Evolutionary conservation across 2,797 vertebrate species (phyloP).

Genomic region (Amphiprion clarkii): DNA sequence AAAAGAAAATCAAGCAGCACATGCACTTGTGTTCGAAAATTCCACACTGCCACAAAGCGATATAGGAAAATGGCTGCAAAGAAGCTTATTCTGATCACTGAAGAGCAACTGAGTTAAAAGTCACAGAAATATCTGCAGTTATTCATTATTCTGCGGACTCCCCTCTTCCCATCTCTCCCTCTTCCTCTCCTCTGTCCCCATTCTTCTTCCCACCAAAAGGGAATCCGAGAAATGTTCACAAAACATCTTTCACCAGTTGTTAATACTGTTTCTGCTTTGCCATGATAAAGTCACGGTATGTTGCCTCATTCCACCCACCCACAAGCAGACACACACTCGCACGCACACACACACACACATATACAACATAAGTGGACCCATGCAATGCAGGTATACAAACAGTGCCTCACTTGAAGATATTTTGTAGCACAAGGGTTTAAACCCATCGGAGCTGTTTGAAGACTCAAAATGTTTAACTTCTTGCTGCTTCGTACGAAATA

Average conservation of each 20-base stretch:
- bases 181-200: slow-evolving; percentile 7
- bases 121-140: slow-evolving; percentile 53
- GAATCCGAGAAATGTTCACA: slow-evolving; percentile 79
- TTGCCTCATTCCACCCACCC: slow-evolving; percentile 60
- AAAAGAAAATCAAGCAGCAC: slow-evolving; percentile 69
- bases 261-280: slow-evolving; percentile 79
- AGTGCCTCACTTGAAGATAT: slow-evolving; percentile 32
- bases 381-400: slow-evolving; percentile 40
- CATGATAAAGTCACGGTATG: slow-evolving; percentile 75
- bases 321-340: slow-evolving; percentile 31
- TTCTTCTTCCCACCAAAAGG: slow-evolving; percentile 66
- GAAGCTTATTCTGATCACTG: slow-evolving; percentile 57
- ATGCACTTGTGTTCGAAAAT: slow-evolving; percentile 77
- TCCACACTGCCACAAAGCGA: slow-evolving; percentile 70
- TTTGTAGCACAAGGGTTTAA: slow-evolving; percentile 8
- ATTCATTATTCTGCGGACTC: slow-evolving; percentile 51
- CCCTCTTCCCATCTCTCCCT: slow-evolving; percentile 22
- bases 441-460: slow-evolving; percentile 18
- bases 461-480: slow-evolving; percentile 7
- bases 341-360: slow-evolving; percentile 17
- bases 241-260: slow-evolving; percentile 83
- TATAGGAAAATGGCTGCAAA: slow-evolving; percentile 55
- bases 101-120: slow-evolving; percentile 57
- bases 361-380: slow-evolving; percentile 39
- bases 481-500: slow-evolving; percentile 31